Base-by-base conservation (phyloP, 1,140 invertebrate species). In the Nymphalis io region DNA sequence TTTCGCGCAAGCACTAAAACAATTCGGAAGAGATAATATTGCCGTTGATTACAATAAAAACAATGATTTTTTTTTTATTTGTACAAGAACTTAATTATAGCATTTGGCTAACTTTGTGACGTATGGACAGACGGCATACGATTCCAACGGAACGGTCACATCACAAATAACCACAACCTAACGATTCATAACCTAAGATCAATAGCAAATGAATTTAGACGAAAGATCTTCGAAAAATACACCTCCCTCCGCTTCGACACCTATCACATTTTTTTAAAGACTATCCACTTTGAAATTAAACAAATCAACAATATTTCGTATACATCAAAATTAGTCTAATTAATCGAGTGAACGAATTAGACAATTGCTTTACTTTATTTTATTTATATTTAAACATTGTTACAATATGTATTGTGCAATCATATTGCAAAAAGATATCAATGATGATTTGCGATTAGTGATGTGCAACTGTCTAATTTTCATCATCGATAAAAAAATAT, bases 1-100 rank as follows among this genome's bases (percentile, higher is more conserved):
- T 59, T 39, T 81, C 82, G 84, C 82, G 83, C 76, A 82, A 83
- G 79, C 73, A 73, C 66, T 81, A 79, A 83, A 79, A 83, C 73
- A 85, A 82, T 83, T 88, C 82, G 87, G 88, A 90, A 90, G 88
- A 88, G 76, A 83, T 18, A 60, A 80, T 90, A 90, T 90, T 90
- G 88, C 87, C 77, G 73, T 82, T 82, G 46, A 76, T 75, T 75
- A 61, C 15, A 55, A 82, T 76, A 75, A 82, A 74, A 84, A 84
- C 73, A 85, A 83, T 76, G 78, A 2, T 33, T 33, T 33, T 21
- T 23, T 55, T 20, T 11, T 27, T 27, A 75, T 60, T 89, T 88
- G 80, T 88, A 90, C 85, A 87, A 85, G 79, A 87, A 84, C 81
- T 81, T 80, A 86, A 83, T 73, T 75, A 75, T 78, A 84, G 74